These are phyloP conservation scores for Polietes domitor DNA, from an alignment of 2,888 invertebrate genomes.

Conservation along the genomic window DNA sequence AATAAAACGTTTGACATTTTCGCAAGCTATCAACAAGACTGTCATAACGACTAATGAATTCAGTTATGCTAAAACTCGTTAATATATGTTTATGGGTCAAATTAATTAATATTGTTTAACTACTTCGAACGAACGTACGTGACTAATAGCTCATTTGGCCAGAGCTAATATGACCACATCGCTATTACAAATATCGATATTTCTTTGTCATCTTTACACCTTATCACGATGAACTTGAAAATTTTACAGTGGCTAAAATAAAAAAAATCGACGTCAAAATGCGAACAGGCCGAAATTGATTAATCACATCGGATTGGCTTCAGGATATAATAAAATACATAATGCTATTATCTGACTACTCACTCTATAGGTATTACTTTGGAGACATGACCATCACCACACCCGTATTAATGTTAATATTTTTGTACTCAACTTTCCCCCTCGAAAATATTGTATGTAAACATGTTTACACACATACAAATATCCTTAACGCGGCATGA, in stretches of 20 bases:
- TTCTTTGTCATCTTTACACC: not conserved
- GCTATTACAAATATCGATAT: not conserved
- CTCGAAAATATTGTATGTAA: not conserved
- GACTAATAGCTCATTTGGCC: not conserved
- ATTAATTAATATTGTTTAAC: too few relatives aligned
- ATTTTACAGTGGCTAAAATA: not conserved
- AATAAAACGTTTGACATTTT: too few relatives aligned
- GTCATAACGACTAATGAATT: too few relatives aligned
- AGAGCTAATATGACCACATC: not conserved
- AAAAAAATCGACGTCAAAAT: not conserved
- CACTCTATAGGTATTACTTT: not conserved
- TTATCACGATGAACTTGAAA: not conserved
- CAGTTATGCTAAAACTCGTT: too few relatives aligned
- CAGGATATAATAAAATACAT: not conserved
- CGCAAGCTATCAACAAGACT: too few relatives aligned
- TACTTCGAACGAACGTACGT: too few relatives aligned
- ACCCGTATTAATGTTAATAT: not conserved
- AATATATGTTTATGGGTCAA: too few relatives aligned
- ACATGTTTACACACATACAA: constrained; percentile 34
- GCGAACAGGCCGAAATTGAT: not conserved
- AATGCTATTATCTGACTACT: not conserved
- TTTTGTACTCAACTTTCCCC: constrained; percentile 4
- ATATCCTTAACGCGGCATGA: constrained; percentile 51
- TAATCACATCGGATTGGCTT: not conserved
- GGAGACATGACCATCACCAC: not conserved